These are phyloP conservation scores for Parazoanthus swiftii DNA, from an alignment of 92 coral and sea anemone species.

Conservation along the genomic window DNA sequence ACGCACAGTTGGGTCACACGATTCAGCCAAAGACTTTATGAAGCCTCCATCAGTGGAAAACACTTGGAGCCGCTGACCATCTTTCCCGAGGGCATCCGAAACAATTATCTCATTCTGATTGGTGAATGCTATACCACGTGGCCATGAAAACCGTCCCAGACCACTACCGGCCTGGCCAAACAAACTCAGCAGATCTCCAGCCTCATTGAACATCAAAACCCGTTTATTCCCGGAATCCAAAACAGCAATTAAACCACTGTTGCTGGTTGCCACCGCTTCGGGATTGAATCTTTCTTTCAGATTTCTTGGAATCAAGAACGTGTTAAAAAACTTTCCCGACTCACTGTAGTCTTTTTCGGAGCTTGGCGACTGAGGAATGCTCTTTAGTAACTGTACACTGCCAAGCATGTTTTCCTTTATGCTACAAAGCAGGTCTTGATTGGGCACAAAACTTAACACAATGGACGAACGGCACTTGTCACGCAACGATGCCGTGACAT, in stretches of 20 bases:
- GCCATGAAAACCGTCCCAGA: conserved; percentile 22
- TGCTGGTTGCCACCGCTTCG: not conserved
- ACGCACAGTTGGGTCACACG: conserved; percentile 17
- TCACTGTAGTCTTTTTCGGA: not conserved
- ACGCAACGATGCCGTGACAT: conserved; percentile 8
- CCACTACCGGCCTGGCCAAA: conserved; percentile 17
- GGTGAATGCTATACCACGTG: conserved; percentile 27
- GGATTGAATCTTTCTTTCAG: conserved; percentile 16
- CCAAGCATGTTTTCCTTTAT: not conserved
- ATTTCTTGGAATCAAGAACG: conserved; percentile 22
- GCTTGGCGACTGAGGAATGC: not conserved
- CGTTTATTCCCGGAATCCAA: conserved; percentile 20
- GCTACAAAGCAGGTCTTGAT: not conserved
- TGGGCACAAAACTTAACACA: not conserved
- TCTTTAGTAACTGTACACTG: not conserved
- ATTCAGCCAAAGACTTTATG: not conserved
- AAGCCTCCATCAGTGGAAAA: conserved; percentile 3
- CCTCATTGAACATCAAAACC: conserved; percentile 10
- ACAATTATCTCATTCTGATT: conserved; percentile 7
- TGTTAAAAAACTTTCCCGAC: not conserved
- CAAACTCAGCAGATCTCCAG: conserved; percentile 7
- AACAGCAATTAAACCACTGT: not conserved
- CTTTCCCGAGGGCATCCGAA: conserved; percentile 23
- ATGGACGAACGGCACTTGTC: conserved; percentile 25
- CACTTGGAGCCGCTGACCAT: conserved; percentile 22